Evolutionary conservation across 2,888 invertebrate genomes (phyloP), one percentile per base, ranked within the genome.

Genomic region (Venusia cambrica): DNA sequence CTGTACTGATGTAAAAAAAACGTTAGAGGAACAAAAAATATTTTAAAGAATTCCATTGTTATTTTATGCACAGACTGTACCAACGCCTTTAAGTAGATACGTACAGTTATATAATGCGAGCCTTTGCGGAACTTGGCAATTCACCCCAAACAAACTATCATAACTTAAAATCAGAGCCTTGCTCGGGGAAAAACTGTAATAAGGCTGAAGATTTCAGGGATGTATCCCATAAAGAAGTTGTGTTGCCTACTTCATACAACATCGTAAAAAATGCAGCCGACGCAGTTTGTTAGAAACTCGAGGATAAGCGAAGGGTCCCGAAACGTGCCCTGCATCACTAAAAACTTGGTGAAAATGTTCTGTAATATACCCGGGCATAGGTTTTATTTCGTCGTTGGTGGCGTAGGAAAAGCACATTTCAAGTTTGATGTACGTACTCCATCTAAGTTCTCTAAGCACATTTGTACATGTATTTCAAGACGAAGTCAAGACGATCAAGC

Each of bases 271-370:
- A 79, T 75, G 77, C 76, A 75, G 57, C 63, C 45, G 61, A 57
- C 66, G 62, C 68, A 67, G 61, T 64, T 55, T 63, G 66, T 65
- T 57, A 50, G 57, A 57, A 67, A 67, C 62, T 62, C 41, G 43
- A 51, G 64, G 57, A 71, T 68, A 61, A 66, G 52, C 51, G 63
- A 53, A 62, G 65, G 68, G 65, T 44, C 46, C 44, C 32, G 24
- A 42, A 35, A 71, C 83, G 79, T 65, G 75, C 46, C 48, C 60
- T 61, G 83, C 66, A 80, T 83, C 66, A 53, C 60, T 66, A 73
- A 76, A 64, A 62, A 51, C 40, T 58, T 52, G 37, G 62, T 68
- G 68, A 78, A 79, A 78, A 52, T 59, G 52, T 54, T 57, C 52
- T 55, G 50, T 45, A 21, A 22, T 27, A 24, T 19, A 28, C 16